Conservation (phyloP, 2,888 invertebrate genomes). For the Pinctada fucata region DNA sequence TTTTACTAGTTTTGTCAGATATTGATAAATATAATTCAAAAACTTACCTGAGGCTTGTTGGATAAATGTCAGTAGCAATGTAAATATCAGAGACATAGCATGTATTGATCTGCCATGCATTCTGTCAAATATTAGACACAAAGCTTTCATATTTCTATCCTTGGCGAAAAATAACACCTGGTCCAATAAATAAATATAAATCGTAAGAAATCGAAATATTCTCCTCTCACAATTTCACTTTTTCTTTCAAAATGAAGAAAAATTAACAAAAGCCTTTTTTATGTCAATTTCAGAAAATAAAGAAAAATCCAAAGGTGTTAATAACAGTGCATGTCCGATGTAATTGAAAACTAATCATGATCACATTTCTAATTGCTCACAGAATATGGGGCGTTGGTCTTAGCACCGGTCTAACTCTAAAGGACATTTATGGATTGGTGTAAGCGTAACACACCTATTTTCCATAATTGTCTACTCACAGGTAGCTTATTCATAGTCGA, state of each 20-base stretch:
- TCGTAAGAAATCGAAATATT: neutral
- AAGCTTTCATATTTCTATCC: neutral
- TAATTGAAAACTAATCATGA: too few relatives aligned
- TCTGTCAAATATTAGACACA: neutral
- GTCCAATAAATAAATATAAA: neutral
- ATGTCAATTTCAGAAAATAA: neutral
- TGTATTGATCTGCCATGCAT: neutral
- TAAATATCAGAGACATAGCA: neutral
- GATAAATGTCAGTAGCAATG: neutral
- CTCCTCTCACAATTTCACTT: too few relatives aligned
- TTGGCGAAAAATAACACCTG: neutral
- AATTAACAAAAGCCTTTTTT: neutral
- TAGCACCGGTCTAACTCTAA: neutral
- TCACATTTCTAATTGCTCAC: too few relatives aligned
- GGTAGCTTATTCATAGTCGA: conserved; percentile 2
- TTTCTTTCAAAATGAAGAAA: neutral
- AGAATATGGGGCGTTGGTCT: neutral
- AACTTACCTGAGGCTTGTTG: neutral
- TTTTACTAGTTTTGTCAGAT: too few relatives aligned
- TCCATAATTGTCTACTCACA: conserved; percentile 3
- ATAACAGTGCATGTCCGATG: too few relatives aligned
- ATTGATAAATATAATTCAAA: too few relatives aligned
- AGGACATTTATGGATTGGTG: neutral
- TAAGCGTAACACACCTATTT: neutral
- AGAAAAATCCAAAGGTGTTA: neutral